Evolutionary conservation across 1,140 invertebrate species (phyloP), one percentile per base, ranked within the genome.

Genomic region (Melanaphis sacchari): DNA sequence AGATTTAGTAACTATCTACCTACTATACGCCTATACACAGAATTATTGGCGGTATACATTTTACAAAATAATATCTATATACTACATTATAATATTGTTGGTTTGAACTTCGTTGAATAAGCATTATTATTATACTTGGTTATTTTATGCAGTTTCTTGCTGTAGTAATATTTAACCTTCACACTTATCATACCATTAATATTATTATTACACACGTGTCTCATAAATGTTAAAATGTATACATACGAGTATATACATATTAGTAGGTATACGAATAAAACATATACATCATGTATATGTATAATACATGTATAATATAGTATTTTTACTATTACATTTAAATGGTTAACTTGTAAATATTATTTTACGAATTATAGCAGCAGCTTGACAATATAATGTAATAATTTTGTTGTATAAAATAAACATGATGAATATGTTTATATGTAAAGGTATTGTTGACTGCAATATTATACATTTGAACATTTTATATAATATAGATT

Each of bases 291-390:
- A 22, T 38, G 26, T 66, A 7, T 81, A 81, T 11, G 21, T n/a
- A 81, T 81, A 81, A 38, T 66, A 66, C 1, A 82, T 76, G 22
- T 82, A 41, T 41, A 84, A 41, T 26, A 84, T 84, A 38, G 38
- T 84, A n/a, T 76, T 76, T 76, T n/a, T 76, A 76, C n/a, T 76
- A 76, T 76, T 76, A n/a, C n/a, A 76, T 76, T 76, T 76, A 76
- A 76, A 76, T 15, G 59, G 15, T n/a, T 36, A 76, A 76, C 59
- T 76, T 76, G 54, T 59, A 59, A 59, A 59, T 59, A 59, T 59
- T 26, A 59, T 31, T 59, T 15, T 76, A 76, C 31, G 59, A 76
- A 76, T 76, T 31, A 59, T 76, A 76, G 59, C 11, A 1, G 15
- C n/a, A n/a, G 31, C 6, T 76, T 76, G n/a, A 76, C 59, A 76